Base-by-base conservation (phyloP, 2,888 invertebrate genomes). In the Stenoptilia bipunctidactyla region DNA sequence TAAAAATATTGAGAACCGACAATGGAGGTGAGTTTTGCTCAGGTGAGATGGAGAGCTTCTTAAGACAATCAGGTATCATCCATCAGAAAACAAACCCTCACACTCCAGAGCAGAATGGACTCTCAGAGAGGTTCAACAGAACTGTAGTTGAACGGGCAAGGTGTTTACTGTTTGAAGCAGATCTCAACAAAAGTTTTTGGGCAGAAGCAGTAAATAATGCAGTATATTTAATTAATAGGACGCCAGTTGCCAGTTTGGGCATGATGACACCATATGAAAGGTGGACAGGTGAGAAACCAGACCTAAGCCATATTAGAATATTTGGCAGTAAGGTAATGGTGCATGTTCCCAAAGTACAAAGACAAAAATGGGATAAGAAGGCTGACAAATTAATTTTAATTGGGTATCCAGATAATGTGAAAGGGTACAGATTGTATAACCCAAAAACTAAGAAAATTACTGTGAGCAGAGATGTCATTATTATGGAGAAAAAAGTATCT, bases 281-380 rank as follows among this genome's bases (percentile, higher is more conserved):
- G 8, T 50, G 50, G 47, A 41, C 38, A 15, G 41, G 41, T 9
- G 5, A 27, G 12, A n/a, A 45, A 44, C 47, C 50, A 34, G 42
- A 52, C 15, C 4, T 51, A 0, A 45, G 45, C 10, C 45, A 48
- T 34, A 6, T 49, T 0, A 38, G 43, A 2, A 27, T 46, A 0
- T 50, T 46, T 42, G 49, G 47, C 2, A 49, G 47, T 34, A 15
- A 25, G 20, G 52, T 46, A 0, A 50, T 50, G 49, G 45, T 42
- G 0, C 51, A 53, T 37, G 33, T 53, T 4, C 47, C 50, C 1
- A 51, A 50, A 45, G 43, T 46, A 39, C 44, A 42, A 36, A 35
- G 47, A 25, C 3, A 14, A 1, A 52, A 53, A 27, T 51, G 46
- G 45, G 48, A 50, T 38, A 45, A 41, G n/a, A 50, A 51, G 25